Evolutionary conservation across 2,113 vertebrate genomes (phyloP).

Genomic region (Excalfactoria chinensis): DNA sequence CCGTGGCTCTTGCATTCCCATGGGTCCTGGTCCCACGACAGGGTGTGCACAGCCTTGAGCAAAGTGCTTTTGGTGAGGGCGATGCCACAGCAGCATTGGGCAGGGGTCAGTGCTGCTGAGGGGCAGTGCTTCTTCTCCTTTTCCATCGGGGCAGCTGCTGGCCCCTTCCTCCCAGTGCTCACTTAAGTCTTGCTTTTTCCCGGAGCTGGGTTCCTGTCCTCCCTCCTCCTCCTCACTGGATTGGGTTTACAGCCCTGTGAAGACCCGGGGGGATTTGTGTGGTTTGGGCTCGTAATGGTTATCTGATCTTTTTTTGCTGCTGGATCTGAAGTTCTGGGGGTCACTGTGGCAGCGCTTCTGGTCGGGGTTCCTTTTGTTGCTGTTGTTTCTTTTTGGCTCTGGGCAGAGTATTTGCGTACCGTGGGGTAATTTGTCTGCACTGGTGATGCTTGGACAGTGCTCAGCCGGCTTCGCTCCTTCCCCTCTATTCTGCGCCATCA

Average conservation of each 20-base stretch:
- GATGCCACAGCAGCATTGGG: neutral
- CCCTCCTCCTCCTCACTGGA: neutral
- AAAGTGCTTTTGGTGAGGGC: neutral
- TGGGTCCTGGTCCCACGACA: neutral
- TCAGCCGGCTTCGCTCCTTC: fast-evolving
- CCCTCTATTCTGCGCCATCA: neutral
- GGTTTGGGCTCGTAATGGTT: neutral
- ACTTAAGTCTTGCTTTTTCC: neutral
- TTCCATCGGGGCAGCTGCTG: neutral
- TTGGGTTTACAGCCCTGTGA: neutral
- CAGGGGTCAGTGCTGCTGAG: neutral
- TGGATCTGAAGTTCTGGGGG: neutral
- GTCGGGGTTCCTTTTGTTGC: no score
- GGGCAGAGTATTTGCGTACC: fast-evolving
- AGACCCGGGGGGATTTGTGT: neutral
- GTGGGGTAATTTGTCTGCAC: fast-evolving
- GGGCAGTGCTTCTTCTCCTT: neutral
- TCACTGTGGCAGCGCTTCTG: neutral
- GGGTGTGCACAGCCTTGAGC: neutral
- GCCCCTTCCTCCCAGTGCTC: neutral
- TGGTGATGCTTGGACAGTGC: neutral
- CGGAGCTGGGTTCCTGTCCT: neutral
- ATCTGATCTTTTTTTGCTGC: neutral
- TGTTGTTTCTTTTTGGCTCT: neutral
- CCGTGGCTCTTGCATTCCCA: no score